Conservation (phyloP, 2,113 vertebrate species). For the Nesospiza acunhae region DNA sequence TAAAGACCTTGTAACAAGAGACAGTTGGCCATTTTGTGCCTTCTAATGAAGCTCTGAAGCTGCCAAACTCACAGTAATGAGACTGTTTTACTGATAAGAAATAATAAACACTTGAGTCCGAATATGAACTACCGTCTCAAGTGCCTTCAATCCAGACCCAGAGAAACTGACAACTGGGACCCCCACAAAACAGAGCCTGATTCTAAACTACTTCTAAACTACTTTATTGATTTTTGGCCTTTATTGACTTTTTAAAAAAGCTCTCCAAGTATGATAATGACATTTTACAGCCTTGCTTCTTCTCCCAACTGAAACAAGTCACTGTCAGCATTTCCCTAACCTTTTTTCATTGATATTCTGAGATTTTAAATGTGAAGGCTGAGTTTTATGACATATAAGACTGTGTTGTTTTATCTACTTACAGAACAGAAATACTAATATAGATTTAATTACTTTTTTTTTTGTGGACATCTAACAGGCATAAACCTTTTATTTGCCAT, state of each 20-base stretch:
- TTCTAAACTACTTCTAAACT: not conserved
- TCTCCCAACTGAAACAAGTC: not conserved
- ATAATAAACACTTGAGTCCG: no score
- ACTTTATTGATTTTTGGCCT: not conserved
- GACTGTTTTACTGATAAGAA: no score
- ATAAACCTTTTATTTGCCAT: not conserved
- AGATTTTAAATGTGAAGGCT: not conserved
- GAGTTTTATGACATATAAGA: not conserved
- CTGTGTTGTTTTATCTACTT: not conserved
- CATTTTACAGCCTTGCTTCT: not conserved
- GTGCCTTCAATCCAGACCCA: no score
- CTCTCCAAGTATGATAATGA: not conserved
- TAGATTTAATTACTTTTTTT: not conserved
- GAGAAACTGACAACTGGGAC: no score
- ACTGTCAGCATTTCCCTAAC: not conserved
- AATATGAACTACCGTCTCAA: no score
- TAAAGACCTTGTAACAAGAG: no score
- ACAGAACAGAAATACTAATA: not conserved
- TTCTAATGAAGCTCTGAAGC: no score
- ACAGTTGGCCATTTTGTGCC: no score
- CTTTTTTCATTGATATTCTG: not conserved
- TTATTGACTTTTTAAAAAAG: constrained; percentile 7
- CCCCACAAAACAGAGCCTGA: not conserved
- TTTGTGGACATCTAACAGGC: not conserved
- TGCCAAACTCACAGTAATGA: no score